Evolutionary conservation across 1,140 invertebrate genomes (phyloP).

Genomic region (Coelopa frigida): DNA sequence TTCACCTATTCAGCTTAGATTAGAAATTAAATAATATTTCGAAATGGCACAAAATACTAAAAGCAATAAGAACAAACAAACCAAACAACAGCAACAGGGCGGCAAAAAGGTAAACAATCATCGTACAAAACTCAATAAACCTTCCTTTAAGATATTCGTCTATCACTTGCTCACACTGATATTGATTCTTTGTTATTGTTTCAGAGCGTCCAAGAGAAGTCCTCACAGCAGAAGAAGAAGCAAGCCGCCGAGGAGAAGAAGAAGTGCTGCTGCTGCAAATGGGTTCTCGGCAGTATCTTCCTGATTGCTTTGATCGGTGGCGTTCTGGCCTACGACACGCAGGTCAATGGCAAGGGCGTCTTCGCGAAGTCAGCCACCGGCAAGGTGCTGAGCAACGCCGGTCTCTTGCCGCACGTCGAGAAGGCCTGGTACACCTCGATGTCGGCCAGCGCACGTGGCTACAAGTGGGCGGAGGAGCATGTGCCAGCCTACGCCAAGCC

Average conservation of each 20-base stretch:
- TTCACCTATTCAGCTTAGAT: no score
- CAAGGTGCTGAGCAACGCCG: constrained; percentile 53
- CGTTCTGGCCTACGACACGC: constrained; percentile 39
- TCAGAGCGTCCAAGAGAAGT: constrained; percentile 34
- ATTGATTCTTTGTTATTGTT: background rate
- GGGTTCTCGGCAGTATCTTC: constrained; percentile 50
- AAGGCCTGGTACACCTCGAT: constrained; percentile 52
- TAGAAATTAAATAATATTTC: constrained; percentile 2
- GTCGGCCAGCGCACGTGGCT: constrained; percentile 50
- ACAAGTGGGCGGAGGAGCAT: constrained; percentile 56
- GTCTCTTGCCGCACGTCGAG: constrained; percentile 54
- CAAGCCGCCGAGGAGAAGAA: constrained; percentile 34
- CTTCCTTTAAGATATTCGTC: background rate
- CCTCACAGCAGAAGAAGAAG: constrained; percentile 36
- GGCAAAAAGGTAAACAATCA: constrained; percentile 36
- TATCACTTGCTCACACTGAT: background rate
- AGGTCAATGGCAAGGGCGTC: constrained; percentile 37
- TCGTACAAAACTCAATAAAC: background rate
- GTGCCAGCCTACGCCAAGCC: constrained; percentile 59
- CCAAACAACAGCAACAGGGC: constrained; percentile 31
- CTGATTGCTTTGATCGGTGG: constrained; percentile 48
- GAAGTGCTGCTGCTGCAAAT: constrained; percentile 49
- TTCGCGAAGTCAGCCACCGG: constrained; percentile 45
- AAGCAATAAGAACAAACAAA: constrained; percentile 41
- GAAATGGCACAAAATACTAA: constrained; percentile 41